Conservation (phyloP, 2,797 vertebrate species). For the Uromys caudimaculatus region DNA sequence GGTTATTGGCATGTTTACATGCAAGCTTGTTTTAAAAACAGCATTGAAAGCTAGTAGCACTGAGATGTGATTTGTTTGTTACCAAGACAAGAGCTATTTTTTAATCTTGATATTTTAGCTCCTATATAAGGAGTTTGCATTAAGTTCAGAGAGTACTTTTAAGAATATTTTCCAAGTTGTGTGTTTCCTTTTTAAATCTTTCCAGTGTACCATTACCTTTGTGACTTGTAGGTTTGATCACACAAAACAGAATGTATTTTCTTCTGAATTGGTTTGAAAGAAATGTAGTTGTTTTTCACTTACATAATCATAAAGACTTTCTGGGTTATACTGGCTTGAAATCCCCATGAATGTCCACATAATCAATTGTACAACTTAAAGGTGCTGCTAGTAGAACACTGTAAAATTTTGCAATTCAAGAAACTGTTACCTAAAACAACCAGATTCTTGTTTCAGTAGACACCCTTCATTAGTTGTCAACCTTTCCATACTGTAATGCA, state of each 20-base stretch:
- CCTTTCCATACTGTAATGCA: neutral
- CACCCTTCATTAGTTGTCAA: neutral
- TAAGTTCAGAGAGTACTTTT: conserved; percentile 24
- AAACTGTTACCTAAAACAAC: neutral
- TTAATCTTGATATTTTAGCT: neutral
- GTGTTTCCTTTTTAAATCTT: neutral
- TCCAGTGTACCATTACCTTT: neutral
- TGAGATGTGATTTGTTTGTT: neutral
- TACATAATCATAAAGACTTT: neutral
- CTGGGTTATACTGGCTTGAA: neutral
- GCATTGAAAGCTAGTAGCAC: neutral
- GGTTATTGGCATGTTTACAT: neutral
- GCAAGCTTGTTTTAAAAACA: neutral
- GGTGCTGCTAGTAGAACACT: neutral
- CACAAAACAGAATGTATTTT: neutral
- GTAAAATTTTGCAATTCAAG: neutral
- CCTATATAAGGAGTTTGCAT: neutral
- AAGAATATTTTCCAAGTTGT: neutral
- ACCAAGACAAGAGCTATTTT: neutral
- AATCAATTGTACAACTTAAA: conserved; percentile 12
- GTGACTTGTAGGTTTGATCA: conserved; percentile 12
- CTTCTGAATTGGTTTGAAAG: neutral
- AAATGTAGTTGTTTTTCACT: neutral
- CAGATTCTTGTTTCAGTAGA: neutral
- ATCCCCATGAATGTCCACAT: neutral